These are phyloP conservation scores for Lasioglossum leucozonium DNA, from an alignment of 2,888 invertebrate genomes.

Conservation along the genomic window DNA sequence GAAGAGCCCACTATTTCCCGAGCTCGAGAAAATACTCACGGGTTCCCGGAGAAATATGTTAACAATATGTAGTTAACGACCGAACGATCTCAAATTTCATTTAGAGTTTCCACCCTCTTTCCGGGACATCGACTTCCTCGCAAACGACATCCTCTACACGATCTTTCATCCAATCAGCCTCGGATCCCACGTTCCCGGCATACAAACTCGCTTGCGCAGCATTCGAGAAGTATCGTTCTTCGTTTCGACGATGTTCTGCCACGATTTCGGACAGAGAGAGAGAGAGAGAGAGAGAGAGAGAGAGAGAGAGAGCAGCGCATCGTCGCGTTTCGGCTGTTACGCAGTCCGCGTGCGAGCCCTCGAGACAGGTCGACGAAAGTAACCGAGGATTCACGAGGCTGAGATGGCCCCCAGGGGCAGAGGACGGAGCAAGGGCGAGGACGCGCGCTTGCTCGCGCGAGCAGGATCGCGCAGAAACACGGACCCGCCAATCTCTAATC, in stretches of 20 bases:
- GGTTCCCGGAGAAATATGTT: not conserved
- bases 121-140: not conserved
- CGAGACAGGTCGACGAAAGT: not conserved
- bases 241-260: not conserved
- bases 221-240: not conserved
- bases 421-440: not conserved
- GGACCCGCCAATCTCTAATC: constrained; percentile 69
- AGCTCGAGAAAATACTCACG: not conserved
- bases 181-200: constrained; percentile 10
- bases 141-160: constrained; percentile 21
- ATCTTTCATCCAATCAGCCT: constrained; percentile 13
- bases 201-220: constrained; percentile 14
- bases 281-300: too few species aligned
- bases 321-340: constrained; percentile 1
- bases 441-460: not conserved
- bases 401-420: not conserved
- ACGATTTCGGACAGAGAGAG: not conserved
- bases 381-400: not conserved
- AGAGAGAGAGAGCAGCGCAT: not conserved
- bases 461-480: constrained; percentile 23
- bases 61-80: constrained; percentile 6
- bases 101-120: not conserved
- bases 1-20: not conserved
- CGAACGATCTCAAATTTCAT: constrained; percentile 5
- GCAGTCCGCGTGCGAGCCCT: not conserved